phyloP scores from a whole-genome alignment of 2,797 vertebrate genomes.

The Caiman crocodilus region DNA sequence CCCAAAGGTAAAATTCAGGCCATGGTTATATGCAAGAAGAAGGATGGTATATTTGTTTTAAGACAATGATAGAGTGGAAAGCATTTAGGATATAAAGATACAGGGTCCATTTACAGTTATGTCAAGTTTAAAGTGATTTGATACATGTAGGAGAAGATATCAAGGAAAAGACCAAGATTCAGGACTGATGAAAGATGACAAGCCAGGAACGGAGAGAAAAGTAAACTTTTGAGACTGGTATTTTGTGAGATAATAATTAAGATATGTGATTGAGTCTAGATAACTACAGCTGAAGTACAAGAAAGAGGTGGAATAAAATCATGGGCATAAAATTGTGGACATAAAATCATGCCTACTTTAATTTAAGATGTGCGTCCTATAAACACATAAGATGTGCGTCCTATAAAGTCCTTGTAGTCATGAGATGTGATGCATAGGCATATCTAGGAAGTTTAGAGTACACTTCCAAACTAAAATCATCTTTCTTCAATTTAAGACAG shows the following conservation, averaged over 20 bases:
- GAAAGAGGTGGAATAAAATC: not conserved
- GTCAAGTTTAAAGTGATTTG: not conserved
- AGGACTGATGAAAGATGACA: not conserved
- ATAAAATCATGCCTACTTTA: not conserved
- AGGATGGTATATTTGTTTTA: not conserved
- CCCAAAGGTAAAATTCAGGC: not conserved
- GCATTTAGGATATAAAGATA: accelerated
- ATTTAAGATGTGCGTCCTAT: too few relatives aligned
- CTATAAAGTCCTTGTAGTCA: not conserved
- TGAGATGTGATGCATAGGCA: not conserved
- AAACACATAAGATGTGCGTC: too few relatives aligned
- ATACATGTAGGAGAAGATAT: not conserved
- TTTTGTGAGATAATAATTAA: not conserved
- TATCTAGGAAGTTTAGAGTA: not conserved
- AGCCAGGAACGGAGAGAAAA: not conserved
- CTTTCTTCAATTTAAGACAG: not conserved
- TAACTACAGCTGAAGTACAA: not conserved
- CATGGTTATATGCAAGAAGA: not conserved
- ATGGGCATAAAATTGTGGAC: not conserved
- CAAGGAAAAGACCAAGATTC: not conserved
- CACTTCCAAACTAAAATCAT: not conserved
- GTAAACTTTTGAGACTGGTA: not conserved
- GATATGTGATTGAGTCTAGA: not conserved
- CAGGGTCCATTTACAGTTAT: not conserved
- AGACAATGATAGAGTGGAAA: not conserved